Conservation (phyloP, 92 coral and sea anemone genomes). For the Ricordea florida region DNA sequence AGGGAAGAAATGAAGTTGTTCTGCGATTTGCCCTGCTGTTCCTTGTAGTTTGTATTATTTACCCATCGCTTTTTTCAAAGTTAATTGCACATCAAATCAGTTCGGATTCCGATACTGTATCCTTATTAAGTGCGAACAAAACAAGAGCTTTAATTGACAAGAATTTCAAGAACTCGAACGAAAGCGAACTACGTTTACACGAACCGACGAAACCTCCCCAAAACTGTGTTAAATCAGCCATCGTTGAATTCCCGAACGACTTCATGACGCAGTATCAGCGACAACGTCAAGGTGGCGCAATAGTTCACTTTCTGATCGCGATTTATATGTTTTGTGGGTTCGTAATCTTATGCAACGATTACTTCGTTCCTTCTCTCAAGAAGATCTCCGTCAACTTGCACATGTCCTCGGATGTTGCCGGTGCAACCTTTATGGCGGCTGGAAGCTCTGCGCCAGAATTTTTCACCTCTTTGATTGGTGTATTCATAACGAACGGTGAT, state of each 20-base stretch:
- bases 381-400: constrained; percentile 51
- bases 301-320: constrained; percentile 56
- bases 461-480: constrained; percentile 80
- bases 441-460: constrained; percentile 85
- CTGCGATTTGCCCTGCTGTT: constrained; percentile 6
- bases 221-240: constrained; percentile 74
- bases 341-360: constrained; percentile 70
- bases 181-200: no score
- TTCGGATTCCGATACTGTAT: not conserved
- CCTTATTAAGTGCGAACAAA: no score
- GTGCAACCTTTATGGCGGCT: constrained; percentile 91
- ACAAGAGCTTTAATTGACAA: no score
- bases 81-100: not conserved
- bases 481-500: constrained; percentile 82
- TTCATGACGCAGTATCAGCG: constrained; percentile 77
- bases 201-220: no score
- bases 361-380: constrained; percentile 81
- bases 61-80: constrained; percentile 36
- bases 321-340: constrained; percentile 75
- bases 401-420: constrained; percentile 72
- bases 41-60: constrained; percentile 43
- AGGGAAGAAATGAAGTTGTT: not conserved
- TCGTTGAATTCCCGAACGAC: constrained; percentile 71
- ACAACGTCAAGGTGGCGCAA: constrained; percentile 56
- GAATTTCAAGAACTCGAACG: no score